A percentile compares a stretch with the other conserved stretches of the same genome.
These are phyloP conservation scores for Lathronympha strigana DNA, from an alignment of 2,888 invertebrate species.

Conservation along the genomic window DNA sequence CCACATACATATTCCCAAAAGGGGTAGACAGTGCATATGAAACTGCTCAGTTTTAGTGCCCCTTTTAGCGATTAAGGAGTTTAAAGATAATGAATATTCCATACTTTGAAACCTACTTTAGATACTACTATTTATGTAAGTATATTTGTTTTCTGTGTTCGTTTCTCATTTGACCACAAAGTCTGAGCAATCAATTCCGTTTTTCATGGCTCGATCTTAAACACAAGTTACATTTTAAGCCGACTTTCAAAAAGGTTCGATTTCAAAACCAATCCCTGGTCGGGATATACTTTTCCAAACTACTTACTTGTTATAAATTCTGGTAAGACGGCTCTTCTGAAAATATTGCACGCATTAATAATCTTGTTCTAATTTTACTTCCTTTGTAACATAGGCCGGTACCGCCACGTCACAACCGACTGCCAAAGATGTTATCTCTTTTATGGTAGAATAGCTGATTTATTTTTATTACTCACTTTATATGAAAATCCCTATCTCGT, in stretches of 20 bases:
- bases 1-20: no score
- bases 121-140: no score
- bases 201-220: no score
- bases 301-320: background rate
- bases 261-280: background rate
- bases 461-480: conserved; percentile 29
- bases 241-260: background rate
- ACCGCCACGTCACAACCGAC: conserved; percentile 24
- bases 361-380: conserved; percentile 31
- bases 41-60: no score
- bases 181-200: no score
- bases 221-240: no score
- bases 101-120: no score
- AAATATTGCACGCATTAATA: conserved; percentile 18
- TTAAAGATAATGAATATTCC: no score
- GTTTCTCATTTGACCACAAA: no score
- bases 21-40: no score
- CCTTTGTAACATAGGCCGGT: conserved; percentile 32
- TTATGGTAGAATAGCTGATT: conserved; percentile 36
- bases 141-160: no score
- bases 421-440: conserved; percentile 40
- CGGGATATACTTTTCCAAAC: background rate
- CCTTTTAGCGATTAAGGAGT: no score
- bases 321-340: background rate
- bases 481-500: conserved; percentile 29